Evolutionary conservation across 2,888 invertebrate species (phyloP).

Genomic region (Rapana venosa): DNA sequence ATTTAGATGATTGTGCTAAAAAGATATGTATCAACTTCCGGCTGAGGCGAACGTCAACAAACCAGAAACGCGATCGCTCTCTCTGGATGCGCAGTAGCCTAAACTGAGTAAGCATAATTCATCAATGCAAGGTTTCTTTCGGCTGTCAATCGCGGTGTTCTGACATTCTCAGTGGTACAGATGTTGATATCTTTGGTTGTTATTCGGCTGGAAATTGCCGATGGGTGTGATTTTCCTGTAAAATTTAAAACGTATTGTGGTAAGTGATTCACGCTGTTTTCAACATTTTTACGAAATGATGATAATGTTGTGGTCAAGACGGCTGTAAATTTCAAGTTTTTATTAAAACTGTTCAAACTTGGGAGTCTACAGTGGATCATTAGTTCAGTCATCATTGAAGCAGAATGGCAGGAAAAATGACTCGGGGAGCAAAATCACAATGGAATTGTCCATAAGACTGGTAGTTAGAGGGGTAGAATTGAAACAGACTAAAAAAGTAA

Average conservation of each 20-base stretch:
- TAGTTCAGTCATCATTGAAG: too few species aligned
- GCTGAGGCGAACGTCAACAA: constrained; percentile 5
- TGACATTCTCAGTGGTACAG: constrained; percentile 33
- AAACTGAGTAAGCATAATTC: too few species aligned
- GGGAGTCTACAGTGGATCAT: too few species aligned
- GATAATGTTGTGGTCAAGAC: too few species aligned
- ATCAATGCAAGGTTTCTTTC: not conserved
- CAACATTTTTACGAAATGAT: too few species aligned
- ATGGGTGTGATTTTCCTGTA: constrained; percentile 52
- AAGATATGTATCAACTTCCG: constrained; percentile 15
- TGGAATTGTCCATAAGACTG: too few species aligned
- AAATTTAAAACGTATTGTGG: constrained; percentile 58
- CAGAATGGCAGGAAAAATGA: too few species aligned
- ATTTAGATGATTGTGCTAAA: not conserved
- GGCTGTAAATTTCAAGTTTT: too few species aligned
- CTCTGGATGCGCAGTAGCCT: not conserved
- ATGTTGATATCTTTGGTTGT: constrained; percentile 67
- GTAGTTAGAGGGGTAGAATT: too few species aligned
- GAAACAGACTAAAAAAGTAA: too few species aligned
- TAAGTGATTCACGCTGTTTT: constrained; percentile 42
- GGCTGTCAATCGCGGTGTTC: not conserved
- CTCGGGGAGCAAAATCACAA: too few species aligned
- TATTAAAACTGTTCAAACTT: too few species aligned
- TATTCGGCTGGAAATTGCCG: constrained; percentile 69
- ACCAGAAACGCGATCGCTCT: not conserved